These are phyloP conservation scores for Mesorhabditis spiculigera DNA, from an alignment of 2,888 invertebrate genomes.

Conservation along the genomic window DNA sequence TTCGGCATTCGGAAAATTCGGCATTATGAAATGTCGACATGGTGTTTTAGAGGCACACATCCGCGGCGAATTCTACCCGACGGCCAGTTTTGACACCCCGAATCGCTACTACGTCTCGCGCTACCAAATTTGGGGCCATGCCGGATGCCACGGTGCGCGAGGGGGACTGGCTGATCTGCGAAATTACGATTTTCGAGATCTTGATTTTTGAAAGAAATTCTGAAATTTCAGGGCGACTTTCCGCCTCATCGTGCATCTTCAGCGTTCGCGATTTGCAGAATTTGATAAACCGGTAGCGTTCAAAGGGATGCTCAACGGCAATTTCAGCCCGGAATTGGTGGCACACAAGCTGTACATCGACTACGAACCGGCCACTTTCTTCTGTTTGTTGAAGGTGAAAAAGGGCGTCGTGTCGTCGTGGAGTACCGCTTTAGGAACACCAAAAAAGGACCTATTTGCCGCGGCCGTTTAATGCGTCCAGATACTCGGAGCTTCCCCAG, in stretches of 20 bases:
- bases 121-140: slow-evolving; percentile 38
- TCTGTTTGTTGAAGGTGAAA: slow-evolving; percentile 34
- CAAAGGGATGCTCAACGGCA: neutral
- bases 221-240: slow-evolving; percentile 8
- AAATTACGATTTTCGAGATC: neutral
- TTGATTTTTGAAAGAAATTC: neutral
- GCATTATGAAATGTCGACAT: no score
- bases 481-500: neutral
- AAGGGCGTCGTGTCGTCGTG: neutral
- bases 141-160: slow-evolving; percentile 21
- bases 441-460: neutral
- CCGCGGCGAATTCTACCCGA: no score
- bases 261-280: neutral
- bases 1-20: no score
- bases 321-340: slow-evolving; percentile 26
- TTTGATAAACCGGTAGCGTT: neutral
- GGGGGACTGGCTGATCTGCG: neutral
- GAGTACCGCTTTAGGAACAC: neutral
- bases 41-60: no score
- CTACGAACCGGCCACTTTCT: slow-evolving; percentile 32
- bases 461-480: neutral
- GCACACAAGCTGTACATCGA: slow-evolving; percentile 39
- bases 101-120: slow-evolving; percentile 24
- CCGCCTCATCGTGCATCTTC: slow-evolving; percentile 10
- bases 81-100: neutral